phyloP scores from a whole-genome alignment of 2,113 vertebrate species.

The Hemiscyllium ocellatum region DNA sequence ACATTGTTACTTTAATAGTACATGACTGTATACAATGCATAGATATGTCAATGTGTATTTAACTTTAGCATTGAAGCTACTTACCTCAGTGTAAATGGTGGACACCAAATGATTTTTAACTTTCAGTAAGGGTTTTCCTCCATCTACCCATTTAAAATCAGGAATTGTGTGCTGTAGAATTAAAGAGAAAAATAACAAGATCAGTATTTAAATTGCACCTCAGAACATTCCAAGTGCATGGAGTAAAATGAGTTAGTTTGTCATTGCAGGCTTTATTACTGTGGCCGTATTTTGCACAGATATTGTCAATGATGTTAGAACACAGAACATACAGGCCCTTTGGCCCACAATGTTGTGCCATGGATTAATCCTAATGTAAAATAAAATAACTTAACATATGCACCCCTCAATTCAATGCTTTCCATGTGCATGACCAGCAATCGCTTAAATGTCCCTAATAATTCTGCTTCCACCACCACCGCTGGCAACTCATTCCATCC shows the following conservation, averaged over 20 bases:
- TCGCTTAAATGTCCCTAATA: no score
- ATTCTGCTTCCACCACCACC: no score
- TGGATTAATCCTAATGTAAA: no score
- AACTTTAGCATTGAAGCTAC: not conserved
- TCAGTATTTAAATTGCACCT: not conserved
- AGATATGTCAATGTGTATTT: no score
- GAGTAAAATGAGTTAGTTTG: not conserved
- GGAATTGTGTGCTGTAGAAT: conserved; percentile 57
- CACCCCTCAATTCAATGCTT: no score
- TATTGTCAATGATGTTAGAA: not conserved
- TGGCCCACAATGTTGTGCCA: no score
- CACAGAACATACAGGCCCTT: no score
- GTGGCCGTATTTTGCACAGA: no score
- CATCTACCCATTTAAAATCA: conserved; percentile 93
- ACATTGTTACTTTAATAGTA: not conserved
- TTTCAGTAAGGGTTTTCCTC: conserved; percentile 81
- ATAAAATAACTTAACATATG: no score
- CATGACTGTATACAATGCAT: not conserved
- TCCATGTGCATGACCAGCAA: no score
- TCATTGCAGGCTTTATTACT: not conserved
- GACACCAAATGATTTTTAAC: conserved; percentile 79
- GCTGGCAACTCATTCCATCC: no score
- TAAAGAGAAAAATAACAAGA: conserved; percentile 40
- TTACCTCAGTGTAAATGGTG: conserved; percentile 86
- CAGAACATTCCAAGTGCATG: not conserved